Percentiles rank a stretch among this genome's conserved stretches.
phyloP scores from a whole-genome alignment of 1,140 invertebrate genomes.

The Melipona quadrifasciata region DNA sequence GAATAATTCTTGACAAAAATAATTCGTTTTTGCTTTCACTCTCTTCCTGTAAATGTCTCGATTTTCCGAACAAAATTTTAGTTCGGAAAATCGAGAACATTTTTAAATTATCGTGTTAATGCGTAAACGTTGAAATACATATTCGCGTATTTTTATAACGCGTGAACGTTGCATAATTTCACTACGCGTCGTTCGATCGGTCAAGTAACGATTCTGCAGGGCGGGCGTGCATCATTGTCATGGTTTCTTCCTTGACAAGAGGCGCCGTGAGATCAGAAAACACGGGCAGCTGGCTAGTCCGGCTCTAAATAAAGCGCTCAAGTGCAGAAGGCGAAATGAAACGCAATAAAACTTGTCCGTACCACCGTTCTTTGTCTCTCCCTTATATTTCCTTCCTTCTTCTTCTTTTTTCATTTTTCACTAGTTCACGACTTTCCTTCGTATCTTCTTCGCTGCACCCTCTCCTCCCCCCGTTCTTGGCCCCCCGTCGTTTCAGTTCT shows the following conservation, averaged over 20 bases:
- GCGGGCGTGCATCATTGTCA: constrained; percentile 36
- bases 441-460: not conserved
- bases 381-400: not conserved
- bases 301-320: constrained; percentile 47
- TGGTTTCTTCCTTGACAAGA: constrained; percentile 45
- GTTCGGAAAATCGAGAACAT: too few species aligned
- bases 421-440: not conserved
- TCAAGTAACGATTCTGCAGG: constrained; percentile 23
- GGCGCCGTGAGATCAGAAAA: constrained; percentile 37
- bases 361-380: not conserved
- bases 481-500: not conserved
- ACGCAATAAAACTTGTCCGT: constrained; percentile 50
- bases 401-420: not conserved
- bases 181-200: not conserved
- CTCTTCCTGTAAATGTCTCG: too few species aligned
- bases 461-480: too few species aligned
- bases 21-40: too few species aligned
- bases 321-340: constrained; percentile 36
- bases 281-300: constrained; percentile 38
- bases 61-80: too few species aligned
- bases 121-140: too few species aligned
- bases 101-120: too few species aligned
- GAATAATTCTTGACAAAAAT: too few species aligned
- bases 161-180: not conserved
- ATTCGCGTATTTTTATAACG: too few species aligned